These are phyloP conservation scores for Gasteruption jaculator DNA, from an alignment of 2,888 invertebrate species.

Conservation along the genomic window DNA sequence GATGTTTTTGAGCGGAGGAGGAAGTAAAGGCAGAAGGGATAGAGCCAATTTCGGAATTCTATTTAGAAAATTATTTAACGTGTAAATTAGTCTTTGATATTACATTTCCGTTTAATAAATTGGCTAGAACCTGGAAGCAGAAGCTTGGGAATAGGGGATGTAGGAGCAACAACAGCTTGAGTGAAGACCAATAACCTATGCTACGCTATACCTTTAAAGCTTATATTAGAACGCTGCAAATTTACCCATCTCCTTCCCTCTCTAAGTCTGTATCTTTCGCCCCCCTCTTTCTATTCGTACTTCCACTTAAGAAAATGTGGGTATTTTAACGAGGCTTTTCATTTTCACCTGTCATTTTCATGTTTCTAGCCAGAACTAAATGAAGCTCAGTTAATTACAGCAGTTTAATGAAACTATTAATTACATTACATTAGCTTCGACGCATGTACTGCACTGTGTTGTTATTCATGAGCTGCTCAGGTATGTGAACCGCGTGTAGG, in stretches of 20 bases:
- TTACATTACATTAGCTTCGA: no score
- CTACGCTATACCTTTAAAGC: slow-evolving; percentile 21
- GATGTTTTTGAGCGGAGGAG: no score
- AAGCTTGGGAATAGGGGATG: no score
- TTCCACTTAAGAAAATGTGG: slow-evolving; percentile 15
- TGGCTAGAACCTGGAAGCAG: no score
- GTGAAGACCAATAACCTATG: no score
- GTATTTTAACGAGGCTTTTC: slow-evolving; percentile 29
- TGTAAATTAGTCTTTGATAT: slow-evolving; percentile 25
- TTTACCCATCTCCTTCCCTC: slow-evolving; percentile 5
- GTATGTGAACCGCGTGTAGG: no score
- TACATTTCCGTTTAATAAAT: slow-evolving; percentile 31
- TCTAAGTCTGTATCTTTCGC: slow-evolving; percentile 5
- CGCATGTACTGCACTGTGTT: no score
- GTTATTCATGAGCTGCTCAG: no score
- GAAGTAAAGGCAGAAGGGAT: background rate
- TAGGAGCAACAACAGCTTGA: no score
- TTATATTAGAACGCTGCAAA: no score
- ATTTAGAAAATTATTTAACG: slow-evolving; percentile 23
- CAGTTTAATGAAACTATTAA: no score
- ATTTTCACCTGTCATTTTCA: slow-evolving; percentile 26
- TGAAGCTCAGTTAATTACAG: no score
- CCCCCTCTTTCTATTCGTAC: background rate
- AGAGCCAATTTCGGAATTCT: slow-evolving; percentile 12
- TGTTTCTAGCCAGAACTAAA: background rate